phyloP scores from a whole-genome alignment of 2,113 vertebrate genomes.

The Vulpes lagopus region DNA sequence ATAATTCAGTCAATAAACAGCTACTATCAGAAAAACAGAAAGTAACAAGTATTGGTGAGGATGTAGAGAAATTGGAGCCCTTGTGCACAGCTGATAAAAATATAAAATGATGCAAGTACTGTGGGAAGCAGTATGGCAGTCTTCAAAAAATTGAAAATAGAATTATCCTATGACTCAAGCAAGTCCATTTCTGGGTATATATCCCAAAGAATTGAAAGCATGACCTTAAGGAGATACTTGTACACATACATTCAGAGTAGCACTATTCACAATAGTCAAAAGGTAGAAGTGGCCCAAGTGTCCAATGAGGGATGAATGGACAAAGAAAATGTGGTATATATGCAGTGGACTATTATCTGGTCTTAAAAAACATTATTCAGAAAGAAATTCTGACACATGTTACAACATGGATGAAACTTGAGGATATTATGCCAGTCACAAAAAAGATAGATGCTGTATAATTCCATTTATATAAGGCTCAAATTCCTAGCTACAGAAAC shows the following conservation, averaged over 20 bases:
- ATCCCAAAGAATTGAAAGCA: background rate
- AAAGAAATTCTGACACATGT: background rate
- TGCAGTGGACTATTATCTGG: background rate
- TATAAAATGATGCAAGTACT: background rate
- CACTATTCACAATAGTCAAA: background rate
- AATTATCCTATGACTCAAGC: background rate
- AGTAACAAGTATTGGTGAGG: background rate
- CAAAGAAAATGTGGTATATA: background rate
- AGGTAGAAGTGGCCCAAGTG: background rate
- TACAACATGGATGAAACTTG: background rate
- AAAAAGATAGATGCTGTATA: background rate
- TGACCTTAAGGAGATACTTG: background rate
- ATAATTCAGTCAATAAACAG: background rate
- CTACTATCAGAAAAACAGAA: background rate
- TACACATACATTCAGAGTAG: background rate
- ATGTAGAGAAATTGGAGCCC: background rate
- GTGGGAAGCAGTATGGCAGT: background rate
- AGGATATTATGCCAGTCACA: background rate
- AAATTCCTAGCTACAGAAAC: background rate
- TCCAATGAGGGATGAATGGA: background rate
- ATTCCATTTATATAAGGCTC: background rate
- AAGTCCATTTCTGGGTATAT: background rate
- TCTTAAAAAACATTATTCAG: background rate
- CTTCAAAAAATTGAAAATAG: conserved; percentile 24
- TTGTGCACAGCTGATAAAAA: background rate